Conservation (phyloP, 2,888 invertebrate species). For the Cosmia trapezina region DNA sequence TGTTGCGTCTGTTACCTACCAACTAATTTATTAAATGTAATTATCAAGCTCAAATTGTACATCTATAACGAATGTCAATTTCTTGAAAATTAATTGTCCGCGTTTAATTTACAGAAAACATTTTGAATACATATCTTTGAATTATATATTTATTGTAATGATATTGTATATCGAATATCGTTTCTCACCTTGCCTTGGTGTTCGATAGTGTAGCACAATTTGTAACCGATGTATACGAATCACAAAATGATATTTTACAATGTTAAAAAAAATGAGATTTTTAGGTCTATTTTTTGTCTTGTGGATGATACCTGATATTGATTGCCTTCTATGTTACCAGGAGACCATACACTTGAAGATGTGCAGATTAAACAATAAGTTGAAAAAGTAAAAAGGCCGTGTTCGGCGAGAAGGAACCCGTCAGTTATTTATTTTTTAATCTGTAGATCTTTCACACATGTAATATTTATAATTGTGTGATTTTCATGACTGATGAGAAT, state of each 20-base stretch:
- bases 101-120: constrained; percentile 86
- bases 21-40: constrained; percentile 74
- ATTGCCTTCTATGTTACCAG: constrained; percentile 86
- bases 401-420: constrained; percentile 59
- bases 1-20: constrained; percentile 81
- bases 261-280: constrained; percentile 87
- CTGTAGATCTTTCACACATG: constrained; percentile 75
- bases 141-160: constrained; percentile 83
- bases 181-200: constrained; percentile 89
- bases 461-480: constrained; percentile 78
- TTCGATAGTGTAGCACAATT: constrained; percentile 89
- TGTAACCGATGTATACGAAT: constrained; percentile 90
- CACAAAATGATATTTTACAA: constrained; percentile 89
- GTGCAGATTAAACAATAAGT: constrained; percentile 67
- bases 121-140: constrained; percentile 88
- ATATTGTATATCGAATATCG: constrained; percentile 81
- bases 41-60: constrained; percentile 84
- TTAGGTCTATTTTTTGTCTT: constrained; percentile 88
- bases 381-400: constrained; percentile 47
- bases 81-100: constrained; percentile 74
- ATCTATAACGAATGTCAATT: constrained; percentile 87
- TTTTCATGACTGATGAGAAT: constrained; percentile 83
- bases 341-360: constrained; percentile 80
- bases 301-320: constrained; percentile 81
- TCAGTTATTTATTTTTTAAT: constrained; percentile 68